Percentiles rank a stretch among this genome's conserved stretches.
These are phyloP conservation scores for Lasiurus borealis DNA, from an alignment of 2,113 vertebrate species.

Conservation along the genomic window DNA sequence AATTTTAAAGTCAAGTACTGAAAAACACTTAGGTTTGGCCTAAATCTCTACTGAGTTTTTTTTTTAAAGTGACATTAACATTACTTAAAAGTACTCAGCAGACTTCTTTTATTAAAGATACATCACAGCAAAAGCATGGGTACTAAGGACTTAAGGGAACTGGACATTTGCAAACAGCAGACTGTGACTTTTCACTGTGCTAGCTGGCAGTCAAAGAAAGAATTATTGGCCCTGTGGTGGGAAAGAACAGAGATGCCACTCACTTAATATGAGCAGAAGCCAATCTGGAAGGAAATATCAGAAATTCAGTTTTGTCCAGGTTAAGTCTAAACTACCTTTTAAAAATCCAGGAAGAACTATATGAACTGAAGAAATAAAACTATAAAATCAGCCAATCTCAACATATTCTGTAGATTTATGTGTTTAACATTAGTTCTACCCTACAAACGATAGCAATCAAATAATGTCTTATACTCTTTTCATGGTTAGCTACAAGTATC, in stretches of 20 bases:
- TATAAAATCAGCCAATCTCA: not conserved
- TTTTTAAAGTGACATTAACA: conserved; percentile 22
- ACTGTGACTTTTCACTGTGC: conserved; percentile 15
- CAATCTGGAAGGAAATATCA: not conserved
- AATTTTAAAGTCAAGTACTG: conserved; percentile 50
- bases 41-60: not conserved
- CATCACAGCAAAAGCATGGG: not conserved
- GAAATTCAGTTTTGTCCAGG: not conserved
- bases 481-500: conserved; percentile 14
- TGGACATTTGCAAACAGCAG: not conserved
- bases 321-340: not conserved
- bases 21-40: conserved; percentile 47
- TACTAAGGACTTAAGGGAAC: not conserved
- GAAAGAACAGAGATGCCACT: not conserved
- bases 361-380: not conserved
- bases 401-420: not conserved
- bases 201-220: not conserved
- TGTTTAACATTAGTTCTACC: not conserved
- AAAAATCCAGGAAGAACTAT: not conserved
- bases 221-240: not conserved
- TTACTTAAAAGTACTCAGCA: conserved; percentile 43
- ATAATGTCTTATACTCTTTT: not conserved
- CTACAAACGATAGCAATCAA: conserved; percentile 26
- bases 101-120: conserved; percentile 37
- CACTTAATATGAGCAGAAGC: not conserved